Conservation (phyloP, 1,140 invertebrate genomes). For the Caenorhabditis remanei region DNA sequence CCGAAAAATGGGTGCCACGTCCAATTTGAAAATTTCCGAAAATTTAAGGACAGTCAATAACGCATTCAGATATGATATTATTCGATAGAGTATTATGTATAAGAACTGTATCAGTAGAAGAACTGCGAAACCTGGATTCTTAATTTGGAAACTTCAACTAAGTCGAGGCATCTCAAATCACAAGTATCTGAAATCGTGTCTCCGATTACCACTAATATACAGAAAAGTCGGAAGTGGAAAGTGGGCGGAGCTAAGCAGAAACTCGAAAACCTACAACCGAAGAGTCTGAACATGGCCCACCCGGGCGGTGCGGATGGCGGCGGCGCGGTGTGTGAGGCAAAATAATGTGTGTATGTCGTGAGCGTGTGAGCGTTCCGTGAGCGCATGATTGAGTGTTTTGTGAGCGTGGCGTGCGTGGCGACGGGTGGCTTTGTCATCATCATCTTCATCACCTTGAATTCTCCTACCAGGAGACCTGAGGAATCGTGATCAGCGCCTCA, state of each 20-base stretch:
- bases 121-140: too few species aligned
- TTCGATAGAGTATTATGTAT: too few species aligned
- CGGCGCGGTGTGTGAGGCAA: conserved; percentile 49
- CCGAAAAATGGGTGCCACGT: conserved; percentile 19
- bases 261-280: neutral
- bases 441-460: conserved; percentile 28
- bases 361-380: conserved; percentile 45
- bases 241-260: neutral
- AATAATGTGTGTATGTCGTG: conserved; percentile 51
- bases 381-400: conserved; percentile 51
- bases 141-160: too few species aligned
- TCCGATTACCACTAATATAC: too few species aligned
- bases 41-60: neutral
- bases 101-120: too few species aligned
- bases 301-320: conserved; percentile 48
- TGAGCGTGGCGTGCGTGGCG: conserved; percentile 43
- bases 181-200: too few species aligned
- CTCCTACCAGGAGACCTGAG: neutral
- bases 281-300: conserved; percentile 20
- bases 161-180: too few species aligned
- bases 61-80: too few species aligned
- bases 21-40: neutral
- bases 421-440: neutral
- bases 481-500: neutral
- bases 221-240: neutral